These are phyloP conservation scores for Oreochromis grahami DNA, from an alignment of 2,797 vertebrate genomes.

Conservation along the genomic window DNA sequence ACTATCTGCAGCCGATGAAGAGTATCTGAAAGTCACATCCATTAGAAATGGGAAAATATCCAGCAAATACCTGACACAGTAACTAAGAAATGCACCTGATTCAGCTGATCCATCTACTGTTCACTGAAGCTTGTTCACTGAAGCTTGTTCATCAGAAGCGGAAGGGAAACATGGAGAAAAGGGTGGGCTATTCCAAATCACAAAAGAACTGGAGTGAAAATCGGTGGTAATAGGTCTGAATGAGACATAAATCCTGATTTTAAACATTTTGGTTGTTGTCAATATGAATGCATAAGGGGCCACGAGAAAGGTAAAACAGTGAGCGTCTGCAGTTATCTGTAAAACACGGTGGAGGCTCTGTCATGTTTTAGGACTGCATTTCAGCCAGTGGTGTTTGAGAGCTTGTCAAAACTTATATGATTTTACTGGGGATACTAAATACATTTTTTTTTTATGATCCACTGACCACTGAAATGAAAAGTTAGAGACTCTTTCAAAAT, in stretches of 20 bases:
- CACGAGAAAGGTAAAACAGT: no score
- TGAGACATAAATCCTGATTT: no score
- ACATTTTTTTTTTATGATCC: neutral
- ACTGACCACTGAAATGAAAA: neutral
- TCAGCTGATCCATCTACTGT: neutral
- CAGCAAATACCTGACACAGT: neutral
- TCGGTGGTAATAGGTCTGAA: no score
- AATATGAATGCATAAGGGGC: no score
- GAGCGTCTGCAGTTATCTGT: no score
- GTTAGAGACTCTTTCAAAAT: neutral
- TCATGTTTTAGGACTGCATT: neutral
- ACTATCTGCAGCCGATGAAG: neutral
- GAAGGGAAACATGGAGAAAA: neutral
- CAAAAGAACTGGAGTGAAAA: no score
- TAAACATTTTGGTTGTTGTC: no score
- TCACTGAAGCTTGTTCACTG: neutral
- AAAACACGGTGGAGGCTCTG: no score
- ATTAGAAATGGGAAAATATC: neutral
- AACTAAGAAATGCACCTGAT: neutral
- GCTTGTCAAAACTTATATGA: neutral
- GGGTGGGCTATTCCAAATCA: no score
- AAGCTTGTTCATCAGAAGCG: neutral
- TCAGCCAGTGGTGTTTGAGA: neutral
- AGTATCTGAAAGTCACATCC: neutral
- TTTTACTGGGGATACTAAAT: neutral